Percentiles rank a stretch among this genome's conserved stretches.
Conservation (phyloP, 30 jellyfish, hydroid and myxozoan genomes). For the Catostylus mosaicus region DNA sequence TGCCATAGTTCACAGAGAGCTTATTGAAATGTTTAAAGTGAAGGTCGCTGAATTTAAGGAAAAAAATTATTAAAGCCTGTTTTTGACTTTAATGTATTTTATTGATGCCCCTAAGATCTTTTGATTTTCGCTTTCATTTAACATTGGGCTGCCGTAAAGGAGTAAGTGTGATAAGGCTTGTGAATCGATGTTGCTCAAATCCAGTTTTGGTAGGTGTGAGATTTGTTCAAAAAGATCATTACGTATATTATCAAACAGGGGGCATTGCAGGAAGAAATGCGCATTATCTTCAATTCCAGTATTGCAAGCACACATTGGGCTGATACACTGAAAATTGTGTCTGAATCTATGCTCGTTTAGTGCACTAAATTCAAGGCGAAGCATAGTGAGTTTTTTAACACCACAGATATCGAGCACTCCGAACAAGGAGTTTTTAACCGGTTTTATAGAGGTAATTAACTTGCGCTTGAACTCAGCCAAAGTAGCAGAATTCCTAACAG, state of each 20-base stretch:
- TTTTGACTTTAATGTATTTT: conserved; percentile 20
- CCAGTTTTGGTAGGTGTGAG: conserved; percentile 35
- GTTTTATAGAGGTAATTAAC: conserved; percentile 22
- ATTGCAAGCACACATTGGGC: conserved; percentile 48
- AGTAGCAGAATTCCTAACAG: conserved; percentile 26
- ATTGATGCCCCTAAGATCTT: conserved; percentile 33
- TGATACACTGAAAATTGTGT: conserved; percentile 15
- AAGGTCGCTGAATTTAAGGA: conserved; percentile 18
- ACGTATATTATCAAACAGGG: conserved; percentile 15
- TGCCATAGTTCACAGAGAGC: conserved; percentile 27
- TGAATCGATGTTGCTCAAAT: conserved; percentile 23
- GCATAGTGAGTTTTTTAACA: conserved; percentile 27
- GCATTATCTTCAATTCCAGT: conserved; percentile 56
- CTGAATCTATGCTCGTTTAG: conserved; percentile 51
- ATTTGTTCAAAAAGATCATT: conserved; percentile 35
- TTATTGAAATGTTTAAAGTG: conserved; percentile 2
- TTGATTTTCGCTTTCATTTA: conserved; percentile 7
- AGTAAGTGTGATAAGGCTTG: conserved; percentile 41
- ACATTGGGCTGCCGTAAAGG: conserved; percentile 38
- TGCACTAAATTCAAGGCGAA: conserved; percentile 40
- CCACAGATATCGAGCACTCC: conserved; percentile 14
- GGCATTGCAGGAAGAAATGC: conserved; percentile 23
- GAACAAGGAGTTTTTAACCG: conserved; percentile 34
- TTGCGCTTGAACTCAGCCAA: conserved; percentile 52
- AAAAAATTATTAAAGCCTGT: conserved; percentile 15